These are phyloP conservation scores for Ageneiosus marmoratus DNA, from an alignment of 2,113 vertebrate species.

Conservation along the genomic window DNA sequence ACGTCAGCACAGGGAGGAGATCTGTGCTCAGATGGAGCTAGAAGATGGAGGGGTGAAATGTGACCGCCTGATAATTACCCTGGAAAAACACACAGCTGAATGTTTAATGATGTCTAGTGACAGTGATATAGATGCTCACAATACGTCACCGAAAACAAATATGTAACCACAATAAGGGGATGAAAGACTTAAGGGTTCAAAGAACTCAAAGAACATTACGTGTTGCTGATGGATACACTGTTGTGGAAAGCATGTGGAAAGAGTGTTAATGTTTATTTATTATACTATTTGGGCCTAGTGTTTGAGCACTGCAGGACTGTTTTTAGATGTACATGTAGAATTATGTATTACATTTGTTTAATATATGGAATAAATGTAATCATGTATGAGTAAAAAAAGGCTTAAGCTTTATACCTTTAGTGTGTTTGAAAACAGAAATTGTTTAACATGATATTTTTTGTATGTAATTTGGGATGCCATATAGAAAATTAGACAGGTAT, in stretches of 20 bases:
- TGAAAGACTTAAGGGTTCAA: constrained; percentile 1
- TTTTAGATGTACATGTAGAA: not conserved
- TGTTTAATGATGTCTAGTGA: constrained; percentile 47
- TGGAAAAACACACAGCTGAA: constrained; percentile 52
- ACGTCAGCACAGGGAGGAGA: constrained; percentile 12
- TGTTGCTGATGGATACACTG: not conserved
- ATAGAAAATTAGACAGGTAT: not conserved
- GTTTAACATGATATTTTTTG: not conserved
- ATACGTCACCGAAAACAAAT: constrained; percentile 37
- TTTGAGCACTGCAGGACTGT: not conserved
- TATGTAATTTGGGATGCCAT: not conserved
- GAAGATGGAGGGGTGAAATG: constrained; percentile 37
- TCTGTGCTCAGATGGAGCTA: constrained; percentile 26
- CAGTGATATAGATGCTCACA: constrained; percentile 37
- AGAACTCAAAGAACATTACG: not conserved
- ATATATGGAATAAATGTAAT: not conserved
- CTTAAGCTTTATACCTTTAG: not conserved
- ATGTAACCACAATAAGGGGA: constrained; percentile 8
- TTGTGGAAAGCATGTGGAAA: not conserved
- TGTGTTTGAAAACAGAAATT: not conserved
- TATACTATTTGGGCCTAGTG: not conserved
- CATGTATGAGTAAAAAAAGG: not conserved
- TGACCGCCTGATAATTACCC: constrained; percentile 39
- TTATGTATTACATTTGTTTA: not conserved
- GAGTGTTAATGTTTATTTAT: not conserved